phyloP scores from a whole-genome alignment of 2,113 vertebrate species.

The Rhipidura dahli region DNA sequence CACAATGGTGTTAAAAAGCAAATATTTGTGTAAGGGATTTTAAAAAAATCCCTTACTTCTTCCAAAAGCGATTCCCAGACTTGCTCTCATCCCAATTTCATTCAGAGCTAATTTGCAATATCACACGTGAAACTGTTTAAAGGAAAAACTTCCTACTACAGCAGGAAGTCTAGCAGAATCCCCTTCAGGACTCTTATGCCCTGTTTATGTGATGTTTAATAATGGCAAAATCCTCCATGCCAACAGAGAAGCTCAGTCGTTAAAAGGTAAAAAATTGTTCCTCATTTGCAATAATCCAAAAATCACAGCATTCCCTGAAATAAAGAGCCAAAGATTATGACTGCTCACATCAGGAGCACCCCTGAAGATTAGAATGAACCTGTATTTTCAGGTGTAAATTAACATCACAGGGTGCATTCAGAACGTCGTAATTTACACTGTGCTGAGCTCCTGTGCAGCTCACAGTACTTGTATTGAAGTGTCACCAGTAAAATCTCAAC shows the following conservation, averaged over 20 bases:
- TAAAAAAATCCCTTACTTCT: not conserved
- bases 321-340: not conserved
- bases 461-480: not conserved
- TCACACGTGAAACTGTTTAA: not conserved
- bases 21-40: not conserved
- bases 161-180: not conserved
- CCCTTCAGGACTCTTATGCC: not conserved
- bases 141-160: not conserved
- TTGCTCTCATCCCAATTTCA: not conserved
- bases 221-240: not conserved
- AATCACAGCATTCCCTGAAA: not conserved
- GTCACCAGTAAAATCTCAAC: not conserved
- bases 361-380: not conserved
- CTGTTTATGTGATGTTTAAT: not conserved
- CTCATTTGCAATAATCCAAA: not conserved
- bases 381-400: not conserved
- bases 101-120: not conserved
- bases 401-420: not conserved
- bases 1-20: not conserved
- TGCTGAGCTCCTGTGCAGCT: not conserved
- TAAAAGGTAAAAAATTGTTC: not conserved
- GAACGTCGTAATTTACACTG: rapidly evolving
- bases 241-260: not conserved
- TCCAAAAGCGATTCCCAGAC: not conserved
- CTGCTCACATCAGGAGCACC: not conserved